Conservation (phyloP, 30 jellyfish, hydroid and myxozoan species). For the Pelagia noctiluca region DNA sequence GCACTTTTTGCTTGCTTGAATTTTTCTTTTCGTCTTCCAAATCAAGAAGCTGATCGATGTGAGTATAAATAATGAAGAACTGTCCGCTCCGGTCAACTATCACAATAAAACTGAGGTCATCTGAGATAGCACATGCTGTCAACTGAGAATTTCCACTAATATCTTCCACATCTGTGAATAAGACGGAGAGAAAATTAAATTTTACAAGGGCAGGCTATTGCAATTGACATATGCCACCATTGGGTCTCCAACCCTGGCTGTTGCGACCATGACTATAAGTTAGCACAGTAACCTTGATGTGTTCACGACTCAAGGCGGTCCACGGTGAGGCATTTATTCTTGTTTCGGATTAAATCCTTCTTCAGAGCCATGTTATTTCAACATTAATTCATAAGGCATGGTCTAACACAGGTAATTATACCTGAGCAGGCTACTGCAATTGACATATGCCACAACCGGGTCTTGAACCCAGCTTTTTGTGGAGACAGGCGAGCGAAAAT, state of each 20-base stretch:
- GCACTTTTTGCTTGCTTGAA: background rate
- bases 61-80: background rate
- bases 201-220: too few species aligned
- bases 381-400: too few species aligned
- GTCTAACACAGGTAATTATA: too few species aligned
- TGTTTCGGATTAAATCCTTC: too few species aligned
- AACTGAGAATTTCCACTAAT: background rate
- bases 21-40: background rate
- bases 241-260: too few species aligned
- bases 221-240: too few species aligned
- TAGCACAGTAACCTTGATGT: too few species aligned
- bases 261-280: background rate
- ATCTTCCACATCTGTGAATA: background rate
- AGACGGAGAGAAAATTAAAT: background rate
- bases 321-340: too few species aligned
- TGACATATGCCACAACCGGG: too few species aligned
- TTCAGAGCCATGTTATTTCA: too few species aligned
- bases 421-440: too few species aligned
- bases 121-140: conserved; percentile 27
- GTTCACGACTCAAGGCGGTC: conserved; percentile 9
- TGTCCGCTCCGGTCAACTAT: background rate
- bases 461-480: conserved; percentile 10
- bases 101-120: conserved; percentile 10
- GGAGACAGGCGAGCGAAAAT: too few species aligned
- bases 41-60: background rate